Percentiles rank a stretch among this genome's conserved stretches.
phyloP scores from a whole-genome alignment of 1,140 invertebrate genomes.

The Paraescarpia echinospica region DNA sequence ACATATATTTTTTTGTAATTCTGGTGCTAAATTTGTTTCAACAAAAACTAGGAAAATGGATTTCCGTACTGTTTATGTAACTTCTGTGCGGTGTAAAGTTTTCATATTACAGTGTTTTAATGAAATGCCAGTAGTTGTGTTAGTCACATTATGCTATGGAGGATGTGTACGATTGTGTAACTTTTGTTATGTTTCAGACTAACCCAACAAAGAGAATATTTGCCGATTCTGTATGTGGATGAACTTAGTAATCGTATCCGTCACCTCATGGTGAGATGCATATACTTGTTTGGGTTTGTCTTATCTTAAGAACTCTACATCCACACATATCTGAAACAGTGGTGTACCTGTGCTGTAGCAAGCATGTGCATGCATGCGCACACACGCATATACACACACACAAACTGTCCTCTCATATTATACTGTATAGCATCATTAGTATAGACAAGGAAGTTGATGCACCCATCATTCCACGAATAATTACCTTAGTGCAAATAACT shows the following conservation, averaged over 20 bases:
- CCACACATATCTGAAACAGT: no score
- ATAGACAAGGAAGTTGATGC: no score
- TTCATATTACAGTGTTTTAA: slow-evolving; percentile 14
- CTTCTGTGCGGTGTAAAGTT: neutral
- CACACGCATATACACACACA: no score
- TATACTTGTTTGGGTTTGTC: neutral
- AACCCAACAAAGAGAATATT: slow-evolving; percentile 69
- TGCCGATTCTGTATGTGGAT: slow-evolving; percentile 82
- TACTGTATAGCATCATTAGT: no score
- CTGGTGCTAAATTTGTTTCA: no score
- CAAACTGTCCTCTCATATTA: no score
- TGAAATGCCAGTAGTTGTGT: neutral
- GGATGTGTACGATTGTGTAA: slow-evolving; percentile 27
- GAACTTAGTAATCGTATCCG: slow-evolving; percentile 75
- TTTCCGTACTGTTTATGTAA: neutral
- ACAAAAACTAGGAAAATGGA: slow-evolving; percentile 3
- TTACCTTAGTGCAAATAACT: no score
- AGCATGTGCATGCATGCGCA: neutral
- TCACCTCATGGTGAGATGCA: slow-evolving; percentile 66
- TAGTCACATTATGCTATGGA: neutral
- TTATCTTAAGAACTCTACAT: no score
- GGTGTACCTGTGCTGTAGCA: no score
- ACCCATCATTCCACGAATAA: no score
- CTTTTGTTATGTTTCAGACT: slow-evolving; percentile 49
- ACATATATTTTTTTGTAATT: no score